These are phyloP conservation scores for Carposina sasakii DNA, from an alignment of 1,140 invertebrate species.

Conservation along the genomic window DNA sequence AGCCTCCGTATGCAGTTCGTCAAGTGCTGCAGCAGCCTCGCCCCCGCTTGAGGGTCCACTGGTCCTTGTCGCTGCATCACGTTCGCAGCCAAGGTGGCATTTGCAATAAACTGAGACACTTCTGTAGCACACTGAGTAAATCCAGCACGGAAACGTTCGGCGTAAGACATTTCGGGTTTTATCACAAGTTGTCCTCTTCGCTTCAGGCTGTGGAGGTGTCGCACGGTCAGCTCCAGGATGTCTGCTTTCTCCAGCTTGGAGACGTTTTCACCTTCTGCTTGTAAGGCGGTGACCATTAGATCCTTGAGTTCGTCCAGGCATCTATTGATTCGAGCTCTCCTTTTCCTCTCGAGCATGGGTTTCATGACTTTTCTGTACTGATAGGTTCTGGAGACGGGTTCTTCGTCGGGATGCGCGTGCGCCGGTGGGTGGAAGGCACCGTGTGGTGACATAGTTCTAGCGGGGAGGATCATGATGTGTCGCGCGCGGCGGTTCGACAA, in stretches of 20 bases:
- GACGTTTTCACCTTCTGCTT: conserved; percentile 91
- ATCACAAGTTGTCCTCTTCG: conserved; percentile 78
- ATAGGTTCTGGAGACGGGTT: conserved; percentile 88
- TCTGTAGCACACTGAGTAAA: conserved; percentile 94
- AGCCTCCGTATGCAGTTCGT: conserved; percentile 81
- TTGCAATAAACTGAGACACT: conserved; percentile 81
- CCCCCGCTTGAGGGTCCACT: conserved; percentile 87
- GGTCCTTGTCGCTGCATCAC: conserved; percentile 75
- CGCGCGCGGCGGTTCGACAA: conserved; percentile 59
- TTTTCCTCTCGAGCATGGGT: conserved; percentile 93
- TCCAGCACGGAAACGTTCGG: conserved; percentile 85
- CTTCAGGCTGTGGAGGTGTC: conserved; percentile 85
- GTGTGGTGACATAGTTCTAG: conserved; percentile 57
- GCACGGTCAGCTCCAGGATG: conserved; percentile 94
- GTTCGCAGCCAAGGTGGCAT: conserved; percentile 82
- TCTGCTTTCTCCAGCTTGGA: conserved; percentile 97
- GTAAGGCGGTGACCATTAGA: conserved; percentile 89
- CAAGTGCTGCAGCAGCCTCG: conserved; percentile 88
- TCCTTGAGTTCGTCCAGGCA: conserved; percentile 94
- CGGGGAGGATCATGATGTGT: conserved; percentile 59
- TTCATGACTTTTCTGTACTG: conserved; percentile 96
- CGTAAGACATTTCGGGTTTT: conserved; percentile 81
- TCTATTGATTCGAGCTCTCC: conserved; percentile 93
- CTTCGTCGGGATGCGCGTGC: conserved; percentile 72
- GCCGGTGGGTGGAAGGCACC: conserved; percentile 50